Evolutionary conservation across 1,140 invertebrate species (phyloP).

Genomic region (Cyclina sinensis): DNA sequence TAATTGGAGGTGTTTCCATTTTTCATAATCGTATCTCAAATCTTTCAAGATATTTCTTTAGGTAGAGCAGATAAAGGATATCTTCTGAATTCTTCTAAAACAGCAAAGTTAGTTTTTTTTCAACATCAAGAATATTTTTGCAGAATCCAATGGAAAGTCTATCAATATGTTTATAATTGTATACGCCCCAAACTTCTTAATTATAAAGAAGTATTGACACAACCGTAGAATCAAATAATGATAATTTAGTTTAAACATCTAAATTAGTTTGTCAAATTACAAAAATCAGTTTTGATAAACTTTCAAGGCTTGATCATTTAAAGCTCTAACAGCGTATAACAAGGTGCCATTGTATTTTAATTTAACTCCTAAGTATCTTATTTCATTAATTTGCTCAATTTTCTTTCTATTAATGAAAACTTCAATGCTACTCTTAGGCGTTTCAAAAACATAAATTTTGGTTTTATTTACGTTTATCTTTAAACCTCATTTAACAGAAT

Average conservation of each 20-base stretch:
- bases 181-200: not conserved
- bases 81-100: not conserved
- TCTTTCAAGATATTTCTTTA: no score
- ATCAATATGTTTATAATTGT: not conserved
- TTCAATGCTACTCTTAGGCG: not conserved
- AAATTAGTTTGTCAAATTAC: not conserved
- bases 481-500: conserved; percentile 33
- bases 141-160: not conserved
- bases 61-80: not conserved
- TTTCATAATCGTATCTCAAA: no score
- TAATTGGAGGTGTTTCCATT: no score
- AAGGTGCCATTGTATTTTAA: not conserved
- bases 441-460: conserved; percentile 37
- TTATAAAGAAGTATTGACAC: not conserved
- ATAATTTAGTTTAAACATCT: not conserved
- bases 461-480: conserved; percentile 41
- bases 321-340: not conserved
- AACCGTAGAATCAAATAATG: not conserved
- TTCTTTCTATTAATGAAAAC: not conserved
- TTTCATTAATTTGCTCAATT: not conserved
- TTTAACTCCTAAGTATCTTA: not conserved
- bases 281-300: not conserved
- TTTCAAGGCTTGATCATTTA: no score
- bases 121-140: not conserved
- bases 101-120: not conserved